These are phyloP conservation scores for Athene noctua DNA, from an alignment of 2,113 vertebrate genomes.

Conservation along the genomic window DNA sequence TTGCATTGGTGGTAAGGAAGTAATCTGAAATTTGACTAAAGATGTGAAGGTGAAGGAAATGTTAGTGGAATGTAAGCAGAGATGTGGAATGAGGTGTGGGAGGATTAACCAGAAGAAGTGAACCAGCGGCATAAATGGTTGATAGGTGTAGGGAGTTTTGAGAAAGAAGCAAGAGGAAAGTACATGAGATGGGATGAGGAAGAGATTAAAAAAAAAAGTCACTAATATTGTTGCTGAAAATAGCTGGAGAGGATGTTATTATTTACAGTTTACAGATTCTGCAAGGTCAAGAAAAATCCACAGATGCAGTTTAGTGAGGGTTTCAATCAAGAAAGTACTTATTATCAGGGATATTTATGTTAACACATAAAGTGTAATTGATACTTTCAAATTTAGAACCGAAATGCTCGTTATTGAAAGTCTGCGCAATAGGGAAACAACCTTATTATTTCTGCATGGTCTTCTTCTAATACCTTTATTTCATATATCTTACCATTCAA, in stretches of 20 bases:
- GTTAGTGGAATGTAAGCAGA: background rate
- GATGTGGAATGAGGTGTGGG: background rate
- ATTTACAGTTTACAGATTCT: slow-evolving; percentile 15
- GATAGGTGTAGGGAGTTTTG: background rate
- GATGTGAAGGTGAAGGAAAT: background rate
- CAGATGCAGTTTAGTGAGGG: background rate
- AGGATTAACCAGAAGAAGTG: background rate
- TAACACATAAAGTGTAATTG: background rate
- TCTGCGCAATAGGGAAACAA: background rate
- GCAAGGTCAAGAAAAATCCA: slow-evolving; percentile 40
- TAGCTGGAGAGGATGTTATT: slow-evolving; percentile 12
- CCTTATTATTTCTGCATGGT: background rate
- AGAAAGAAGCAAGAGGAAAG: background rate
- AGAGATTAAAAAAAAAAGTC: background rate
- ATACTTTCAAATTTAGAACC: background rate
- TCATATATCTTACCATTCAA: background rate
- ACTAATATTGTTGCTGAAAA: slow-evolving; percentile 2
- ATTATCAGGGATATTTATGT: slow-evolving; percentile 8
- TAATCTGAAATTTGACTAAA: background rate
- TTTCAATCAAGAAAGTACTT: background rate
- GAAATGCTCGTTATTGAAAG: background rate
- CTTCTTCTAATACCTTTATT: background rate
- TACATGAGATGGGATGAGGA: background rate
- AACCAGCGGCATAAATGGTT: background rate
- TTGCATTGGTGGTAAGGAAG: background rate